Evolutionary conservation across 2,888 invertebrate genomes (phyloP), one percentile per base, ranked within the genome.

Genomic region (Cheilosia grossa): DNA sequence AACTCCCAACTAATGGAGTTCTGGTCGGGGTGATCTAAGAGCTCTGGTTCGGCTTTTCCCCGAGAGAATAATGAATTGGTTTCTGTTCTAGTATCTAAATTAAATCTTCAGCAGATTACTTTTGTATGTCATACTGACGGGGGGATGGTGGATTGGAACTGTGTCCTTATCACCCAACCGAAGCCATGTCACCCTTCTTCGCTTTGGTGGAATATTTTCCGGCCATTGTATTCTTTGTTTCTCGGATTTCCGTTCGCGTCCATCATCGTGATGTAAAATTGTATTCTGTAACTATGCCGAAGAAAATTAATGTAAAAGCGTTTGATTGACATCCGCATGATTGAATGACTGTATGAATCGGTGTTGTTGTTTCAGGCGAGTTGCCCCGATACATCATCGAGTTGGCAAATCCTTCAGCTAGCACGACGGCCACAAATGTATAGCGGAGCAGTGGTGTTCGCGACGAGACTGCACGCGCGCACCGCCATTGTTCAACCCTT

Each of bases 31-130:
- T n/a, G 21, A 15, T 37, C 42, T 33, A 42, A 44, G 59, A 47
- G 61, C 61, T 24, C 42, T 47, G 17, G 49, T 78, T 82, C 58
- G 63, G 67, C 49, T 77, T 82, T 30, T 70, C n/a, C 75, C 75
- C 77, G 40, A 53, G 69, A 80, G 75, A 81, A 81, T 85, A 85
- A 85, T 85, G 85, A 85, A 85, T 85, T 85, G 81, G 85, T 75
- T 85, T 81, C 81, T 72, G 80, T 85, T 81, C 81, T 72, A 77
- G 81, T 85, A 85, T 85, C 85, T 85, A 85, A 85, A 85, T 85
- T 85, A 85, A 85, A 85, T 85, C 85, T 85, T 72, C 74, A 63
- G 56, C 70, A 75, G 85, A 81, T 85, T 85, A 80, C 70, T 73
- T 75, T 80, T 70, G 70, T 75, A 61, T 85, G 59, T 66, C 70